Evolutionary conservation across 2,888 invertebrate species (phyloP).

Genomic region (Leistus spinibarbis): DNA sequence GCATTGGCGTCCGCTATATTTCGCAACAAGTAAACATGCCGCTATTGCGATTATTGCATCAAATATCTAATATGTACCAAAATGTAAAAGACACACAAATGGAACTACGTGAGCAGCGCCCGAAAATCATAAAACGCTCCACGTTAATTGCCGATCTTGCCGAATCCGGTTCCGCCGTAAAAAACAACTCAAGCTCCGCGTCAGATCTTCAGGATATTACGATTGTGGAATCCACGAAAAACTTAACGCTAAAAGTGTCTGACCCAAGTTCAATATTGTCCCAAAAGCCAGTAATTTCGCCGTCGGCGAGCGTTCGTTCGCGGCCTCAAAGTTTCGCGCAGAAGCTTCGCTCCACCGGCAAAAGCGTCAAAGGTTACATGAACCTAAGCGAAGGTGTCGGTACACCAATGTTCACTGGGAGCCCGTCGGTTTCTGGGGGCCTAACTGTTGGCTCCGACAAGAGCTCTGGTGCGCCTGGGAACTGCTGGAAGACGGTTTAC

Average conservation of each 20-base stretch:
- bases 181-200: constrained; percentile 52
- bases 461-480: constrained; percentile 55
- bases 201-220: constrained; percentile 69
- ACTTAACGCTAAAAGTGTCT: constrained; percentile 55
- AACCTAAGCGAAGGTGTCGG: constrained; percentile 78
- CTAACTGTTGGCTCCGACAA: constrained; percentile 61
- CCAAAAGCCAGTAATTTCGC: constrained; percentile 56
- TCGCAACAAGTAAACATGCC: constrained; percentile 98
- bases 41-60: constrained; percentile 86
- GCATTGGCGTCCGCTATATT: constrained; percentile 80
- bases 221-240: constrained; percentile 59
- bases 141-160: background rate
- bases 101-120: constrained; percentile 79
- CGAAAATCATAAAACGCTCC: constrained; percentile 42
- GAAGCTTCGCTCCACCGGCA: constrained; percentile 82
- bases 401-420: constrained; percentile 71
- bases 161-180: background rate
- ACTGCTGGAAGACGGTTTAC: constrained; percentile 95
- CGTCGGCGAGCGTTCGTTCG: constrained; percentile 63
- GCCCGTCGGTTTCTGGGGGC: constrained; percentile 65
- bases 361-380: constrained; percentile 81
- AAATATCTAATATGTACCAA: constrained; percentile 97
- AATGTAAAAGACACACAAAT: constrained; percentile 94
- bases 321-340: constrained; percentile 89
- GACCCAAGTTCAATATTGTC: constrained; percentile 54